A percentile compares a stretch with the other conserved stretches of the same genome.
Conservation (phyloP, 2,113 vertebrate species). For the Agelaius phoeniceus region DNA sequence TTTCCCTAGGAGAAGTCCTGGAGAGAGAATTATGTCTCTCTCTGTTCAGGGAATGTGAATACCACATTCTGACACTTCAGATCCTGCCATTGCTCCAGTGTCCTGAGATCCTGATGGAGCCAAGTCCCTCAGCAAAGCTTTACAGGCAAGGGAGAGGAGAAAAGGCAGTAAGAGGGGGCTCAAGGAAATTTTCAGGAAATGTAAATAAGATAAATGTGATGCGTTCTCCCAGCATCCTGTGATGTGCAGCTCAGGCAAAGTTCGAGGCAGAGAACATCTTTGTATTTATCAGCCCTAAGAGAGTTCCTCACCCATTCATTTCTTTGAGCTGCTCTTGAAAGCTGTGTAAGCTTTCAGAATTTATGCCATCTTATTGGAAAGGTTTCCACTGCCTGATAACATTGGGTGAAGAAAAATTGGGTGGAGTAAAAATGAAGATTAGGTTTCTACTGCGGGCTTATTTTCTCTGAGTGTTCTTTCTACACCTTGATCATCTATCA, state of each 20-base stretch:
- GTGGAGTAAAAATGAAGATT: background rate
- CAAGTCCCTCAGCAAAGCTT: background rate
- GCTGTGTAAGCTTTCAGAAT: background rate
- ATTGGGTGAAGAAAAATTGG: background rate
- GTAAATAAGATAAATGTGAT: fast-evolving
- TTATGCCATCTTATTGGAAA: background rate
- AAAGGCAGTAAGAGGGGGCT: background rate
- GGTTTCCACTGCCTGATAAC: background rate
- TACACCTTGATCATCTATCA: background rate
- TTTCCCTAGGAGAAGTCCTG: too few species aligned
- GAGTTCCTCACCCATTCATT: background rate
- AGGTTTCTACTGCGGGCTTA: background rate
- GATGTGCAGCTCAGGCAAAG: background rate
- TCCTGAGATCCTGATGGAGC: background rate
- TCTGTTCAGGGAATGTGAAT: too few species aligned
- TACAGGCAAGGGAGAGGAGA: background rate
- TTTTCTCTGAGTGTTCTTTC: background rate
- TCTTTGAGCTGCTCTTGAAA: background rate
- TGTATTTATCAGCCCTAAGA: background rate
- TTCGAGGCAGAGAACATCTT: background rate
- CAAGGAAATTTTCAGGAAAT: background rate
- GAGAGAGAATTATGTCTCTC: too few species aligned
- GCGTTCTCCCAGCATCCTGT: background rate
- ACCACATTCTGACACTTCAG: background rate
- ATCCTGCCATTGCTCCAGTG: background rate